These are phyloP conservation scores for Oceanites oceanicus DNA, from an alignment of 2,113 vertebrate species.

Conservation along the genomic window DNA sequence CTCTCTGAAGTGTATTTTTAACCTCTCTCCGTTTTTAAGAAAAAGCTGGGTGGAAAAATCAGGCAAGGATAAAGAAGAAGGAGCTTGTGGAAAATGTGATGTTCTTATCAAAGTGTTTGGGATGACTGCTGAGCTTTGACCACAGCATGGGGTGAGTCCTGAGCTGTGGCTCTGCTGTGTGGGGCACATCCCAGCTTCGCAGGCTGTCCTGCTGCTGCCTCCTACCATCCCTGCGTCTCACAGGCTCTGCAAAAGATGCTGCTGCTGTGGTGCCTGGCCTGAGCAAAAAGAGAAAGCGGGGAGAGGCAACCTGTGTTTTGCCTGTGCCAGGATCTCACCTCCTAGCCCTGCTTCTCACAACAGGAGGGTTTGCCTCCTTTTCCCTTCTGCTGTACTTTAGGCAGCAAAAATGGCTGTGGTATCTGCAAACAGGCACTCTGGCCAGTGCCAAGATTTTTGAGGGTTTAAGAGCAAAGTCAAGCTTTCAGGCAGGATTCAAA, in stretches of 20 bases:
- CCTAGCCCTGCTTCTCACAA: not conserved
- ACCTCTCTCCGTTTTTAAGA: not conserved
- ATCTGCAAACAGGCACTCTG: not conserved
- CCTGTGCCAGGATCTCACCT: not conserved
- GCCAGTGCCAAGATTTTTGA: not conserved
- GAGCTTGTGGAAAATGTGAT: not conserved
- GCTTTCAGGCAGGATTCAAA: not conserved
- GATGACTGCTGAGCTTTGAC: not conserved
- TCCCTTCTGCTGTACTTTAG: not conserved
- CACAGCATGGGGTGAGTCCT: not conserved
- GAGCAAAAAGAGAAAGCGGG: not conserved
- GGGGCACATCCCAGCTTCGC: not conserved
- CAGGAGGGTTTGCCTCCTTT: not conserved
- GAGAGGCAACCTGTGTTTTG: not conserved
- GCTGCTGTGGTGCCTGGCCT: accelerated
- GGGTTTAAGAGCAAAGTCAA: not conserved
- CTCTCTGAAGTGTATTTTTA: not conserved
- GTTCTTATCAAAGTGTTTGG: not conserved
- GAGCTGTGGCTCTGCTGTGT: not conserved
- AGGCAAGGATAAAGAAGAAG: not conserved
- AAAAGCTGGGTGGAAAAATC: not conserved
- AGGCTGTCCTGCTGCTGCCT: not conserved
- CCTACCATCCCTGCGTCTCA: not conserved
- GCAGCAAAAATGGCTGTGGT: not conserved
- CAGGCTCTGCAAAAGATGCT: not conserved